Conservation (phyloP, 2,888 invertebrate species). For the Resseliella maxima region DNA sequence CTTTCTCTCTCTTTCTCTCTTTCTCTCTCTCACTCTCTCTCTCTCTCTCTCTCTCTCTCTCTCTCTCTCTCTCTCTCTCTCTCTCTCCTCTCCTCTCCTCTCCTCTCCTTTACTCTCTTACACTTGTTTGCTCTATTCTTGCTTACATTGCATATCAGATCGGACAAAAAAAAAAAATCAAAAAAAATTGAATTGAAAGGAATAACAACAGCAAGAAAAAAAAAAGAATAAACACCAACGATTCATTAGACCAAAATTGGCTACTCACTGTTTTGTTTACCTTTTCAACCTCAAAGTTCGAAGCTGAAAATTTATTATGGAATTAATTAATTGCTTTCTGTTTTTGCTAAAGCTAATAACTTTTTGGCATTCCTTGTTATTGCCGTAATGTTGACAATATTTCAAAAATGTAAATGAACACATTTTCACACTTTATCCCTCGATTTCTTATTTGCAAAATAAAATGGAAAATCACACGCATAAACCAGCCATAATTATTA, state of each 20-base stretch:
- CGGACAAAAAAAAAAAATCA: no score
- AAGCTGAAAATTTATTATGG: background rate
- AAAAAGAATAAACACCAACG: no score
- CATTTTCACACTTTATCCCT: background rate
- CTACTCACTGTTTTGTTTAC: background rate
- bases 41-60: background rate
- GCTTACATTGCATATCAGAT: no score
- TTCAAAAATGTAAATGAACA: conserved; percentile 16
- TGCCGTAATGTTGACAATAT: background rate
- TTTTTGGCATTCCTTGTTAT: background rate
- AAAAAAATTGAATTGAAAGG: no score
- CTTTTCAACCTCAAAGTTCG: conserved; percentile 26
- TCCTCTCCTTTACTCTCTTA: no score
- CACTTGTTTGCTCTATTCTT: background rate
- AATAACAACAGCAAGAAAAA: no score
- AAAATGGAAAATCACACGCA: conserved; percentile 30
- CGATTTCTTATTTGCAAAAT: background rate
- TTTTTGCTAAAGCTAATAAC: background rate
- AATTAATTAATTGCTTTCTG: conserved; percentile 9
- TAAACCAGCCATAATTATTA: background rate
- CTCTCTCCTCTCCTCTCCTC: background rate
- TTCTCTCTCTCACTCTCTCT: background rate
- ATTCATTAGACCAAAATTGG: no score
- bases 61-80: conserved; percentile 15
- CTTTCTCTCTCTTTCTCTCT: background rate